These are phyloP conservation scores for Allobates femoralis DNA, from an alignment of 2,797 vertebrate genomes.

Conservation along the genomic window DNA sequence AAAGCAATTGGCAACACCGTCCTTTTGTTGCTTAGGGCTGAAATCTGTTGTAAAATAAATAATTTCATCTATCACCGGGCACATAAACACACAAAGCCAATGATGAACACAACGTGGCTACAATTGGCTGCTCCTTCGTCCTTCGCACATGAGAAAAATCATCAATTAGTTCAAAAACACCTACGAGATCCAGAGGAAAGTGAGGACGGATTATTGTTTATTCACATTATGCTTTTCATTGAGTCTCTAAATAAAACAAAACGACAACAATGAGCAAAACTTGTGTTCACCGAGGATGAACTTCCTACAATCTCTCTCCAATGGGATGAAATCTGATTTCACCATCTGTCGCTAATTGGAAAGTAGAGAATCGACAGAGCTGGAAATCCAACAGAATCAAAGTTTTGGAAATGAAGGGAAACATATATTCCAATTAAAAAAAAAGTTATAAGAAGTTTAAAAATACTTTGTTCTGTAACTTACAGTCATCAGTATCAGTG, in stretches of 20 bases:
- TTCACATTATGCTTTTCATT: background rate
- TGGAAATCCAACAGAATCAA: background rate
- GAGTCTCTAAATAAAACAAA: background rate
- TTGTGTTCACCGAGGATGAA: background rate
- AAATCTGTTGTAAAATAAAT: slow-evolving; percentile 63
- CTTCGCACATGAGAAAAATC: background rate
- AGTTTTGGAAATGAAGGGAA: background rate
- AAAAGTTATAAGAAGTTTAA: background rate
- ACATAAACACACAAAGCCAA: slow-evolving; percentile 37
- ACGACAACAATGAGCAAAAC: background rate
- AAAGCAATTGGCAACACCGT: slow-evolving; percentile 54
- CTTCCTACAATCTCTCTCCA: background rate
- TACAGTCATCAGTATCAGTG: background rate
- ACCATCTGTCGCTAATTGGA: background rate
- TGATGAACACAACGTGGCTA: slow-evolving; percentile 19
- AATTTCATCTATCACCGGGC: slow-evolving; percentile 33
- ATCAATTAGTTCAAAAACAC: slow-evolving; percentile 7
- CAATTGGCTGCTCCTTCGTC: slow-evolving; percentile 14
- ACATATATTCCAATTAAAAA: too few relatives aligned
- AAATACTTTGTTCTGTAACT: background rate
- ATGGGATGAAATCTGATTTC: background rate
- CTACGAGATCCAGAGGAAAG: background rate
- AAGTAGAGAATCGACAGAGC: background rate
- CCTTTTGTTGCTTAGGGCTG: slow-evolving; percentile 55
- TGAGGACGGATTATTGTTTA: background rate